Evolutionary conservation across 53 echinoderm and acorn worm species (phyloP), one percentile per base, ranked within the genome.

Genomic region (Apostichopus leukothele): DNA sequence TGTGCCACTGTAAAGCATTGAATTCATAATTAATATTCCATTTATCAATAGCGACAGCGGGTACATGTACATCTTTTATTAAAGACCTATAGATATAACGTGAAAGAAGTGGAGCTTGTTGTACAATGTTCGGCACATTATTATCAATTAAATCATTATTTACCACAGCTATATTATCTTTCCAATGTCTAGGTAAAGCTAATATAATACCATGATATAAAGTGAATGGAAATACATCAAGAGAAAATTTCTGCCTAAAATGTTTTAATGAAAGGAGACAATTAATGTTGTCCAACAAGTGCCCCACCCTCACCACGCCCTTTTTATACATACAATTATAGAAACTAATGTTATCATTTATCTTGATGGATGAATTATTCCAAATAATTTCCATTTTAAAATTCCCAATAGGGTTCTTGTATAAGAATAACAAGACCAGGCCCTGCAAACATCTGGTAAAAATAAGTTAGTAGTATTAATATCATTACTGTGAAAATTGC

Each of bases 201-300:
- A 88, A 26, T 90, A 91, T 75, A 84, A 91, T 9, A 85, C 92
- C 18, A 89, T 88, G 39, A 93, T 90, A 55, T 84, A 93, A 76
- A 25, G 25, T 25, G 0, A 25, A 25, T 25, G 25, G 25, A 25
- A 25, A 25, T 25, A 25, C 25, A 25, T 76, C 13, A 18, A 27
- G 27, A 19, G 9, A 21, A 76, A 76, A 76, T 6, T 6, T 39
- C 10, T 27, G 20, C 16, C 51, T 76, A 76, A 76, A 76, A 1
- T 51, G 14, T 14, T 20, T 76, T 23, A 76, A 27, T 27, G 6
- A 50, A 14, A 76, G 77, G 26, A 9, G 51, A 76, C 27, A 11
- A 26, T 76, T 50, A 39, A 7, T 3, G 12, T 3, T 12, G 27
- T 76, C 13, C 51, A 27, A 27, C 7, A 50, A 51, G 5, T 76